These are phyloP conservation scores for Heliconius hermathena DNA, from an alignment of 1,140 invertebrate genomes.

Conservation along the genomic window DNA sequence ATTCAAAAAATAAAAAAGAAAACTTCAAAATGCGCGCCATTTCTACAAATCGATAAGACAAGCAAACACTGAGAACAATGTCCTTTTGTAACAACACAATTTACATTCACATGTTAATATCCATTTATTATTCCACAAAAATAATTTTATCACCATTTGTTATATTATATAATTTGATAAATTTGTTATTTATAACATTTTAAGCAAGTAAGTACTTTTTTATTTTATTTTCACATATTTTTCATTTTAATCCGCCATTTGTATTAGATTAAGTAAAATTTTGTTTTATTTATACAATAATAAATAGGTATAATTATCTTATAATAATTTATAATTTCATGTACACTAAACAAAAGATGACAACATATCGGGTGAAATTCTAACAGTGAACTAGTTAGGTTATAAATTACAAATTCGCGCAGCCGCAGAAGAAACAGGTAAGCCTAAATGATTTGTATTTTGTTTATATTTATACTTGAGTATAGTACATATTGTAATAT, in stretches of 20 bases:
- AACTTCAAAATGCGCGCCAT: conserved; percentile 66
- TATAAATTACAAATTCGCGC: conserved; percentile 70
- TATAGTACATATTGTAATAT: neutral
- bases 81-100: conserved; percentile 49
- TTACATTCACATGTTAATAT: conserved; percentile 19
- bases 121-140: neutral
- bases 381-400: conserved; percentile 49
- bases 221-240: neutral
- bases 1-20: conserved; percentile 24
- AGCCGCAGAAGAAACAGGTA: conserved; percentile 52
- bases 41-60: conserved; percentile 64
- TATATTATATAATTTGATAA: conserved; percentile 1
- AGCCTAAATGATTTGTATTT: conserved; percentile 6
- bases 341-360: neutral
- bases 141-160: conserved; percentile 5
- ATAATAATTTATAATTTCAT: neutral
- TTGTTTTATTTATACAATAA: neutral
- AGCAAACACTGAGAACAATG: conserved; percentile 61
- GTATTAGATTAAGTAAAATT: neutral
- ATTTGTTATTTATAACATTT: neutral
- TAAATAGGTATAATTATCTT: neutral
- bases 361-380: conserved; percentile 43
- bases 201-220: neutral
- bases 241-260: neutral
- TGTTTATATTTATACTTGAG: conserved; percentile 8